phyloP scores from a whole-genome alignment of 2,113 vertebrate genomes.

The Oophaga pumilio region DNA sequence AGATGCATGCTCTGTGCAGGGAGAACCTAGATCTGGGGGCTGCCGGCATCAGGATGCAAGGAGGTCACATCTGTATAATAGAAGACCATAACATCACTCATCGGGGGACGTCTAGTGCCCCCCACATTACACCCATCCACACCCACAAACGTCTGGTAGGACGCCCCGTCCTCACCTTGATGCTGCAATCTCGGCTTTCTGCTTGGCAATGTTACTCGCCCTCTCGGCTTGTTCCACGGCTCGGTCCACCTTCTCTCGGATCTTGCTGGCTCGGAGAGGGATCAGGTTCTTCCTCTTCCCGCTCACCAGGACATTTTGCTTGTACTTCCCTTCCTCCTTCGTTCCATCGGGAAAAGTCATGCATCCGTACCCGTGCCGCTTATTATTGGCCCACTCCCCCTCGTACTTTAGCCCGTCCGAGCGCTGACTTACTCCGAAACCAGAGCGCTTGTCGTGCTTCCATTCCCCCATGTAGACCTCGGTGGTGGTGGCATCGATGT shows the following conservation, averaged over 20 bases:
- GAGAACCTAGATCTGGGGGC: too few species aligned
- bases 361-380: conserved; percentile 94
- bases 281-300: conserved; percentile 97
- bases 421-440: conserved; percentile 91
- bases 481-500: conserved; percentile 94
- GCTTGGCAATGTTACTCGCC: conserved; percentile 91
- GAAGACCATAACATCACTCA: background rate
- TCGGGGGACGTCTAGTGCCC: background rate
- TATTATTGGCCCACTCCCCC: conserved; percentile 93
- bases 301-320: conserved; percentile 92
- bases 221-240: conserved; percentile 89
- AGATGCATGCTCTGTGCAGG: too few species aligned
- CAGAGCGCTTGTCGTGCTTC: conserved; percentile 90
- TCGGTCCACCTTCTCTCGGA: conserved; percentile 96
- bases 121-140: background rate
- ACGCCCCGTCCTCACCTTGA: conserved; percentile 80
- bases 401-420: conserved; percentile 92
- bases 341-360: conserved; percentile 95
- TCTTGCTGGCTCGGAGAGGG: conserved; percentile 94
- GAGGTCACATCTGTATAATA: background rate
- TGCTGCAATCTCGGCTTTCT: conserved; percentile 94
- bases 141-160: background rate
- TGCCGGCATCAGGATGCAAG: too few species aligned
- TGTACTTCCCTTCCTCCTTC: conserved; percentile 98
- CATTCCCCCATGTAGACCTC: conserved; percentile 95